Evolutionary conservation across 2,113 vertebrate species (phyloP), one percentile per base, ranked within the genome.

Genomic region (Lipotes vexillifer): DNA sequence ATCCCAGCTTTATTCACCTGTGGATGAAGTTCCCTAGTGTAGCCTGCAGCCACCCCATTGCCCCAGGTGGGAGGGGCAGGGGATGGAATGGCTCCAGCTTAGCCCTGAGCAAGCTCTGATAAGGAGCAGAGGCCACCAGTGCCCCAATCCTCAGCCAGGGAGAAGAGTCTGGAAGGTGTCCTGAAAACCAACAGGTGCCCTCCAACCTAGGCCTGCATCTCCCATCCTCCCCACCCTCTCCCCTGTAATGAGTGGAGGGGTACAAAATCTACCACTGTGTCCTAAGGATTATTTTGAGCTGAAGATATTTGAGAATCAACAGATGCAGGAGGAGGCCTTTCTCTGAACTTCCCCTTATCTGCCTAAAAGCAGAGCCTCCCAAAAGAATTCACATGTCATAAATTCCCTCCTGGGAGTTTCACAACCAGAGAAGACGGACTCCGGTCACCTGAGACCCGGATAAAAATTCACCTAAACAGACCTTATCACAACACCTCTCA

Each of bases 261-360:
- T 55, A n/a, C 17, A 65, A 93, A 77, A 57, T 63, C n/a, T 23
- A 38, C 55, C 82, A 33, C 33, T 25, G 5, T n/a, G 41, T 57
- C 88, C 38, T 38, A 84, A 74, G 41, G 31, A 85, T 57, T 81
- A 88, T 75, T 89, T 81, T 90, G 65, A 85, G 49, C 71, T 38
- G 36, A 92, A 86, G 61, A 85, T 65, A 63, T 88, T 41, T 81
- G 78, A 94, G 80, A 93, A 96, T 74, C 63, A 80, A 68, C 68
- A 72, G 84, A 88, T 74, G 15, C 49, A 55, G 61, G 21, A 91
- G 86, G 74, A 65, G 41, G 31, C 4, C 25, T 55, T 89, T 36
- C 88, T 75, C 52, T 49, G 29, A 86, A 71, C 66, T 31, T 88
- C 18, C 23, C 2, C 65, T 93, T 78, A 89, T 81, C 71, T 89